Evolutionary conservation across 2,113 vertebrate genomes (phyloP), one percentile per base, ranked within the genome.

Genomic region (Urocolius indicus): DNA sequence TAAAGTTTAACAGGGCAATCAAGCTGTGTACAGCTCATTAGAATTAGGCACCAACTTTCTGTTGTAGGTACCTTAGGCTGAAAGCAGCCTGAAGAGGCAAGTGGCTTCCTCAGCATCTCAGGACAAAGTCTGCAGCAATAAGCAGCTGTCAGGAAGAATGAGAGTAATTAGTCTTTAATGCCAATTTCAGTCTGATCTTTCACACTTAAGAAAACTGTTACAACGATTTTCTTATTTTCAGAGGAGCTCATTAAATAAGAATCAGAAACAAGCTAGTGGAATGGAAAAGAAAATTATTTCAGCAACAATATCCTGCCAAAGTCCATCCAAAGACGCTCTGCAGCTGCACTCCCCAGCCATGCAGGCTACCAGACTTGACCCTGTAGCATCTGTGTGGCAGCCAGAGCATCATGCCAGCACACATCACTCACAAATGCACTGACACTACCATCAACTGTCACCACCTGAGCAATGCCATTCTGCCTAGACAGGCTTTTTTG

Each of bases 151-250:
- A 89, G 83, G 89, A 94, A 94, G 92, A 96, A 95, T 84, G 90
- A 76, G 87, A 78, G 91, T 63, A 97, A 98, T 97, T 97, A 96
- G 94, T 92, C 94, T 92, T 96, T 89, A 96, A 97, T 81, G 95
- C 90, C 91, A 89, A 96, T 97, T 97, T 97, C 97, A 98, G 89
- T 86, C 93, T 96, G 95, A 97, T 97, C 96, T 97, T 97, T 97
- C 97, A 95, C 96, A 98, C 96, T 97, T 97, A 97, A 97, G 96
- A 96, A 97, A 98, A 97, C 91, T 91, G 91, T 96, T 97, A 95
- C 89, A 97, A 96, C 86, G 77, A 95, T 97, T 98, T 97, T 97
- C 96, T 96, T 98, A 97, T 97, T 97, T 98, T 95, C 95, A 96
- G 92, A 96, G 90, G 85, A 97, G 87, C 94, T 97, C 89, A 87